phyloP scores from a whole-genome alignment of 2,888 invertebrate genomes.

The Standfussiana lucernea region DNA sequence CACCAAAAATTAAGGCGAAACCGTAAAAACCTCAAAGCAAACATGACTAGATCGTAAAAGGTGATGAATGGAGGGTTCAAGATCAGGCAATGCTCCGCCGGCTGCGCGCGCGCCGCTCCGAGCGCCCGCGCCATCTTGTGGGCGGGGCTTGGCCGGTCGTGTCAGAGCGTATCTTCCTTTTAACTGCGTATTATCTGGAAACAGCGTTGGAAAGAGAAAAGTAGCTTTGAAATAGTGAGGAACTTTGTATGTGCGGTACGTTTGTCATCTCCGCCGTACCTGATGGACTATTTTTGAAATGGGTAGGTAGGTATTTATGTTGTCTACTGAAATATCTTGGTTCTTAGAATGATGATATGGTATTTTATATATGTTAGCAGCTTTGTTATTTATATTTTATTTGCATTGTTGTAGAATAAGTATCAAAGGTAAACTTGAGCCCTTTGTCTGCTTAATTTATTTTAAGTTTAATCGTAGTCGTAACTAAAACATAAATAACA shows the following conservation, averaged over 20 bases:
- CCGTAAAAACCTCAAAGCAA: slow-evolving; percentile 85
- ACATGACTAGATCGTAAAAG: slow-evolving; percentile 83
- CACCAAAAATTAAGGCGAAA: slow-evolving; percentile 85
- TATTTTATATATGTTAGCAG: slow-evolving; percentile 16
- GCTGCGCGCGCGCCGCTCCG: slow-evolving; percentile 66
- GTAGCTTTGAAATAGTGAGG: slow-evolving; percentile 64
- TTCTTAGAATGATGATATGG: slow-evolving; percentile 11
- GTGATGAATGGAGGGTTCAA: slow-evolving; percentile 88
- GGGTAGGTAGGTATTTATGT: slow-evolving; percentile 4
- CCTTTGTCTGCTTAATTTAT: background rate
- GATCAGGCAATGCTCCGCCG: slow-evolving; percentile 80
- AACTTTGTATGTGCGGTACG: slow-evolving; percentile 42
- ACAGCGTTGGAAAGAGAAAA: slow-evolving; percentile 79
- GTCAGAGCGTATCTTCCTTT: slow-evolving; percentile 75
- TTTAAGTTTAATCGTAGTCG: background rate
- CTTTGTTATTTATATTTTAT: slow-evolving; percentile 24
- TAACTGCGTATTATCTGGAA: slow-evolving; percentile 68
- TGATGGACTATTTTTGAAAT: slow-evolving; percentile 54
- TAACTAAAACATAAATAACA: slow-evolving; percentile 28
- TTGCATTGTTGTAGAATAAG: background rate
- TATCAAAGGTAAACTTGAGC: slow-evolving; percentile 10
- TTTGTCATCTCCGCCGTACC: slow-evolving; percentile 64
- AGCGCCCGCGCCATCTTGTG: slow-evolving; percentile 83
- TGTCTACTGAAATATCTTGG: slow-evolving; percentile 8
- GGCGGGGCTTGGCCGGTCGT: slow-evolving; percentile 79